Evolutionary conservation across 2,113 vertebrate species (phyloP).

Genomic region (Eulacestoma nigropectus): DNA sequence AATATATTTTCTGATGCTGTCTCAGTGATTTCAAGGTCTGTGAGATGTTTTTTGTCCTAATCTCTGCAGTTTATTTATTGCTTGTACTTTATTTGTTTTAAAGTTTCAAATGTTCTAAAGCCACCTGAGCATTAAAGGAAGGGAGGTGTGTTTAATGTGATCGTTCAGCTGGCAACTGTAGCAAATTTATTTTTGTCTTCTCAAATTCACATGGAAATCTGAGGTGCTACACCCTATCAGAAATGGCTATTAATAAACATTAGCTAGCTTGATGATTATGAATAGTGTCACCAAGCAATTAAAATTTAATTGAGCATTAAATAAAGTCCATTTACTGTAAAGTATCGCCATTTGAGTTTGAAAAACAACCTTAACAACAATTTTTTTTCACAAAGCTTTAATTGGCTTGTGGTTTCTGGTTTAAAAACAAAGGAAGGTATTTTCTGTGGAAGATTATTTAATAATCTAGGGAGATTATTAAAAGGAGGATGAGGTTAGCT

Average conservation of each 20-base stretch:
- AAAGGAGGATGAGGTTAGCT: not conserved
- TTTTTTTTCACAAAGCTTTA: not conserved
- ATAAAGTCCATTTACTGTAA: slow-evolving; percentile 59
- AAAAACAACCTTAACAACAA: slow-evolving; percentile 4
- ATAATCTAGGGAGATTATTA: not conserved
- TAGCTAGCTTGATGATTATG: slow-evolving; percentile 46
- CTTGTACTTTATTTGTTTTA: not conserved
- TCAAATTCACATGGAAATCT: not conserved
- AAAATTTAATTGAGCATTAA: slow-evolving; percentile 64
- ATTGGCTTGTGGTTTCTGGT: not conserved
- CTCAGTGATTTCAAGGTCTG: not conserved
- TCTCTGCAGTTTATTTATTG: not conserved
- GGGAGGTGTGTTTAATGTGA: not conserved
- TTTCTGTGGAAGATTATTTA: not conserved
- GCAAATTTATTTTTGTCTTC: not conserved
- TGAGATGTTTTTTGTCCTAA: not conserved
- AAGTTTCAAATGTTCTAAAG: not conserved
- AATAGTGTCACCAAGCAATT: slow-evolving; percentile 56
- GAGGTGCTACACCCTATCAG: not conserved
- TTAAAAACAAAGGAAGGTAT: not conserved
- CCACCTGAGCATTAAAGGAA: not conserved
- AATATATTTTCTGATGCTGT: not conserved
- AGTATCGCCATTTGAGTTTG: slow-evolving; percentile 12
- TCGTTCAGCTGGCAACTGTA: not conserved
- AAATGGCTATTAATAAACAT: slow-evolving; percentile 37